Conservation (phyloP, 1,140 invertebrate genomes). For the Lepidurus packardi region DNA sequence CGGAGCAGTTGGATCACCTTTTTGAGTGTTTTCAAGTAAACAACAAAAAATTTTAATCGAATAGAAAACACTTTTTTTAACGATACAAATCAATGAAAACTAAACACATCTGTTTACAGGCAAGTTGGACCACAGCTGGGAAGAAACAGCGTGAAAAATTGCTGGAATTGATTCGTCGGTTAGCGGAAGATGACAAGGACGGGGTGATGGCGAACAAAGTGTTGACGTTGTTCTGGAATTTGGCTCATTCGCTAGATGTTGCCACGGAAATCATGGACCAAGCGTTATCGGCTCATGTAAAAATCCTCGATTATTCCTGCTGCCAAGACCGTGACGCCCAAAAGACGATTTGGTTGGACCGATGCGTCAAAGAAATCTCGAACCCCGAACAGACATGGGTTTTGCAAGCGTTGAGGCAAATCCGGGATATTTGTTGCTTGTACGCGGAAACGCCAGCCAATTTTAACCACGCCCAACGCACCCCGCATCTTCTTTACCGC, state of each 20-base stretch:
- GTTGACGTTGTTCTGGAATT: slow-evolving; percentile 92
- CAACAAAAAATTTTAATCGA: slow-evolving; percentile 2
- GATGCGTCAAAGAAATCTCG: slow-evolving; percentile 91
- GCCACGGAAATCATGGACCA: slow-evolving; percentile 97
- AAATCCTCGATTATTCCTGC: slow-evolving; percentile 96
- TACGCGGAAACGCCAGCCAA: slow-evolving; percentile 73
- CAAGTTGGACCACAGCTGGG: slow-evolving; percentile 90
- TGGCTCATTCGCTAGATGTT: slow-evolving; percentile 92
- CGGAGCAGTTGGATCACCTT: slow-evolving; percentile 92
- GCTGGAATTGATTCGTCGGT: slow-evolving; percentile 84
- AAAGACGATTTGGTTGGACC: slow-evolving; percentile 91
- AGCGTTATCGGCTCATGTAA: slow-evolving; percentile 88
- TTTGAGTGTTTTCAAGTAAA: slow-evolving; percentile 94
- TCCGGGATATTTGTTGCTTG: slow-evolving; percentile 88
- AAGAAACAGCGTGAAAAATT: slow-evolving; percentile 94
- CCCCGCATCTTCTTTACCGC: slow-evolving; percentile 49
- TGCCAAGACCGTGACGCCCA: slow-evolving; percentile 90
- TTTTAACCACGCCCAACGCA: slow-evolving; percentile 51
- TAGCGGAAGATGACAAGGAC: slow-evolving; percentile 97
- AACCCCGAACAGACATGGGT: slow-evolving; percentile 77
- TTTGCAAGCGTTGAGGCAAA: slow-evolving; percentile 88
- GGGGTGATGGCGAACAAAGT: slow-evolving; percentile 98
- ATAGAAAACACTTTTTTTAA: slow-evolving; percentile 24
- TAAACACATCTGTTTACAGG: slow-evolving; percentile 48
- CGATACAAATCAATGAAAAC: background rate